Conservation (phyloP, 2,797 vertebrate species). For the Sebastes cheni region DNA sequence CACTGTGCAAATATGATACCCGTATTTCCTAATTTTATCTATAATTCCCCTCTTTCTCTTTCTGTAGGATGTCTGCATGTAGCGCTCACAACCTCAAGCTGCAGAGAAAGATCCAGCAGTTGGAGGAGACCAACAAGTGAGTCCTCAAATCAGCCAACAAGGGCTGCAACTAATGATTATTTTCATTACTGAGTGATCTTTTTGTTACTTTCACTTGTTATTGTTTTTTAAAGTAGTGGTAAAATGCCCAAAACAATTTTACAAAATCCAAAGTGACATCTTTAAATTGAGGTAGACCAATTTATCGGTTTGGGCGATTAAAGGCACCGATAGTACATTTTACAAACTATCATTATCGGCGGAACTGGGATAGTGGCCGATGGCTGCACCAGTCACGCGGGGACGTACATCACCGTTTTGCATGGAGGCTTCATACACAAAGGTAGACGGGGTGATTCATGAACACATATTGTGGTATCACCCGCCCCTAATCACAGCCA, state of each 20-base stretch:
- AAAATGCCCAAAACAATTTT: neutral
- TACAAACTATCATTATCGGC: too few relatives aligned
- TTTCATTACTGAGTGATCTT: neutral
- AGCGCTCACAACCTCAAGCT: slow-evolving; percentile 90
- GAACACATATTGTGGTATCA: neutral
- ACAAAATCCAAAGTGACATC: neutral
- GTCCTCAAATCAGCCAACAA: slow-evolving; percentile 46
- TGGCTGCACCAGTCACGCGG: too few relatives aligned
- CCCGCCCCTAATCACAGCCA: neutral
- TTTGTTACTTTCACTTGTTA: neutral
- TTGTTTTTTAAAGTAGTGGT: neutral
- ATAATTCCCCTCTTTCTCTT: neutral
- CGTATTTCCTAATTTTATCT: neutral
- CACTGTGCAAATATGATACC: neutral
- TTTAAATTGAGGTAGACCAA: neutral
- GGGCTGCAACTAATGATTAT: neutral
- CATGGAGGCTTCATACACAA: too few relatives aligned
- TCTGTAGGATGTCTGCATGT: slow-evolving; percentile 89
- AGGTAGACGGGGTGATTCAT: neutral
- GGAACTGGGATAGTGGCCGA: too few relatives aligned
- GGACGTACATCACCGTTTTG: too few relatives aligned
- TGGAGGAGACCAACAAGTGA: slow-evolving; percentile 94
- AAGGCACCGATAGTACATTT: too few relatives aligned
- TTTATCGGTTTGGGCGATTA: too few relatives aligned
- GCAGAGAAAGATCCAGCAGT: slow-evolving; percentile 89